phyloP scores from a whole-genome alignment of 2,797 vertebrate genomes.

The Coendou prehensilis region DNA sequence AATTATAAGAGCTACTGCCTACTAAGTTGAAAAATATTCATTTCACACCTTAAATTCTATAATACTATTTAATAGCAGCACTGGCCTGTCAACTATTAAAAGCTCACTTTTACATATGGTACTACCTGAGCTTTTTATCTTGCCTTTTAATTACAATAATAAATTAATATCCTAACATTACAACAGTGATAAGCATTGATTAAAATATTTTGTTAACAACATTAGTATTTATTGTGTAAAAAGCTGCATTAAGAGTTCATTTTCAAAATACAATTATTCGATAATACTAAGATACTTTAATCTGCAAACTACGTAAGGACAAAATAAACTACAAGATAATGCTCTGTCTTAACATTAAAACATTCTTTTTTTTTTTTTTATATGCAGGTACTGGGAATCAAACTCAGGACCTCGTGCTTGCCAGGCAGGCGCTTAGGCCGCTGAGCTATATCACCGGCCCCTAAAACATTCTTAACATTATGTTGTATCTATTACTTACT shows the following conservation, averaged over 20 bases:
- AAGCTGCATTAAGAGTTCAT: slow-evolving; percentile 72
- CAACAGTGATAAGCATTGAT: slow-evolving; percentile 74
- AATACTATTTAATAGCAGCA: slow-evolving; percentile 81
- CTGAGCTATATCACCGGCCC: too few species aligned
- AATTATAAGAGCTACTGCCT: slow-evolving; percentile 79
- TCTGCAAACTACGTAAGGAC: slow-evolving; percentile 67
- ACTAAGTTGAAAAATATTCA: slow-evolving; percentile 84
- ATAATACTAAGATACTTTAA: slow-evolving; percentile 28
- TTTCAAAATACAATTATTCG: slow-evolving; percentile 78
- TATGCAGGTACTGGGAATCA: too few species aligned
- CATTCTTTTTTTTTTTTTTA: background rate
- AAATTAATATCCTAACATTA: slow-evolving; percentile 81
- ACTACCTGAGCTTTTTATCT: slow-evolving; percentile 82
- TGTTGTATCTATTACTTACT: slow-evolving; percentile 63
- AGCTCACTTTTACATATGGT: slow-evolving; percentile 63
- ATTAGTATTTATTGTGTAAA: slow-evolving; percentile 82
- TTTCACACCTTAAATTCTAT: slow-evolving; percentile 85
- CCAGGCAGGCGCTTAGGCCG: too few species aligned
- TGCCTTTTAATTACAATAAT: slow-evolving; percentile 82
- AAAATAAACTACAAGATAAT: slow-evolving; percentile 71
- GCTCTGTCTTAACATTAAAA: slow-evolving; percentile 50
- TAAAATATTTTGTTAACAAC: slow-evolving; percentile 81
- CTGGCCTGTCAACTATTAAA: slow-evolving; percentile 80
- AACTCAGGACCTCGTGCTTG: too few species aligned
- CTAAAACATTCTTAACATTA: slow-evolving; percentile 67